Percentiles rank a stretch among this genome's conserved stretches.
Conservation (phyloP, 2,797 vertebrate species). For the Pagetopsis macropterus region DNA sequence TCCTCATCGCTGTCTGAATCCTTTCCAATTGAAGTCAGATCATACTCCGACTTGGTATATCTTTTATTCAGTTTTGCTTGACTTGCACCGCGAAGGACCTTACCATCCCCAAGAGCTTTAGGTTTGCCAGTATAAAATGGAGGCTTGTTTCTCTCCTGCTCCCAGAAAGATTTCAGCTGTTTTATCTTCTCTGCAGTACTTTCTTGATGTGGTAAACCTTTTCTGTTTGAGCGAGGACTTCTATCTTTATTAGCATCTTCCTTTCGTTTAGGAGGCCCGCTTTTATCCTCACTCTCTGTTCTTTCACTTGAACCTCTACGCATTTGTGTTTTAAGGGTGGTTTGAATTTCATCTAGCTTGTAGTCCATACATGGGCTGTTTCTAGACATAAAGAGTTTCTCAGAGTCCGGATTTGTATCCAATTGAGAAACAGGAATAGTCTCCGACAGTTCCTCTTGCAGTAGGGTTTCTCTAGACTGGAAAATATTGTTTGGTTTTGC, state of each 20-base stretch:
- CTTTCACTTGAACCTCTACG: conserved; percentile 41
- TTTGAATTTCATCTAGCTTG: conserved; percentile 33
- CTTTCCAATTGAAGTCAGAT: conserved; percentile 72
- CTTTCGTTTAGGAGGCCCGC: conserved; percentile 48
- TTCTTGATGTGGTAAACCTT: conserved; percentile 61
- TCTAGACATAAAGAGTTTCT: conserved; percentile 33
- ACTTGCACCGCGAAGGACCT: conserved; percentile 32
- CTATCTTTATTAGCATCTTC: conserved; percentile 52
- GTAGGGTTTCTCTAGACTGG: conserved; percentile 29
- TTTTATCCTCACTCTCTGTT: conserved; percentile 53
- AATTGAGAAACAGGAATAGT: conserved; percentile 17
- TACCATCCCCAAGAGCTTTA: conserved; percentile 53
- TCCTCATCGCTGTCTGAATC: conserved; percentile 61
- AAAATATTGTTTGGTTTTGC: conserved; percentile 28
- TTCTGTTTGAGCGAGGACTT: conserved; percentile 51
- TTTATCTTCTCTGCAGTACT: conserved; percentile 73
- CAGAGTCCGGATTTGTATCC: conserved; percentile 34
- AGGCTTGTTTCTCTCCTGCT: conserved; percentile 76
- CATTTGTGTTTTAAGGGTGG: conserved; percentile 30
- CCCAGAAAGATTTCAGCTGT: conserved; percentile 81
- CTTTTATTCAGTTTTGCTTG: conserved; percentile 75
- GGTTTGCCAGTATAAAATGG: conserved; percentile 49
- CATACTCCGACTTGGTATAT: conserved; percentile 83
- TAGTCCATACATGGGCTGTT: conserved; percentile 26
- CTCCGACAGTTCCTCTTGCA: conserved; percentile 28